Evolutionary conservation across 2,797 vertebrate species (phyloP).

Genomic region (Halcyon chelicuti): DNA sequence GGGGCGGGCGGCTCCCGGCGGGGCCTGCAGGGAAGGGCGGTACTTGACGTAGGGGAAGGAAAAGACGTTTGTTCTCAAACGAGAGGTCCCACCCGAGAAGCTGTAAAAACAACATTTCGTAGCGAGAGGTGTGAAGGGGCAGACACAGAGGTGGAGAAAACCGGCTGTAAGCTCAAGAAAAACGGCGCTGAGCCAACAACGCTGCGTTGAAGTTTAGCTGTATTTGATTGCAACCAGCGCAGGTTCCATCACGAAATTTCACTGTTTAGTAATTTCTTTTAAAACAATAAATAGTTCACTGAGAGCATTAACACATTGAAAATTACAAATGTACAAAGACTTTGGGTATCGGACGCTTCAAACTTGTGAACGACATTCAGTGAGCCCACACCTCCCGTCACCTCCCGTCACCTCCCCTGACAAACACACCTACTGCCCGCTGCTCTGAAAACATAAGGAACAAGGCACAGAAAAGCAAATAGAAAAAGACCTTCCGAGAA

Average conservation of each 20-base stretch:
- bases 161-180: fast-evolving
- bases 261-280: slow-evolving; percentile 24
- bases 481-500: slow-evolving; percentile 24
- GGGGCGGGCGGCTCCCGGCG: no score
- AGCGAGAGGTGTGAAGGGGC: no score
- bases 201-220: background rate
- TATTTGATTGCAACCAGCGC: slow-evolving; percentile 26
- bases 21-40: no score
- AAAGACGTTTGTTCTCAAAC: no score
- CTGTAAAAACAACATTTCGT: no score
- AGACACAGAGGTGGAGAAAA: fast-evolving
- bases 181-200: background rate
- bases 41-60: no score
- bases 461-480: slow-evolving; percentile 67
- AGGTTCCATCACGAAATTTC: slow-evolving; percentile 19
- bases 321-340: slow-evolving; percentile 76
- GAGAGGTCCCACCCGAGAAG: no score
- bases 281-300: slow-evolving; percentile 69
- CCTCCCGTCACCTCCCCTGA: background rate
- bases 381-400: background rate
- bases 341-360: slow-evolving; percentile 51
- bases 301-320: slow-evolving; percentile 48
- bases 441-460: background rate
- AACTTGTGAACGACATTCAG: background rate
- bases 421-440: background rate